Conservation (phyloP, 2,797 vertebrate genomes). For the Pelodytes ibericus region DNA sequence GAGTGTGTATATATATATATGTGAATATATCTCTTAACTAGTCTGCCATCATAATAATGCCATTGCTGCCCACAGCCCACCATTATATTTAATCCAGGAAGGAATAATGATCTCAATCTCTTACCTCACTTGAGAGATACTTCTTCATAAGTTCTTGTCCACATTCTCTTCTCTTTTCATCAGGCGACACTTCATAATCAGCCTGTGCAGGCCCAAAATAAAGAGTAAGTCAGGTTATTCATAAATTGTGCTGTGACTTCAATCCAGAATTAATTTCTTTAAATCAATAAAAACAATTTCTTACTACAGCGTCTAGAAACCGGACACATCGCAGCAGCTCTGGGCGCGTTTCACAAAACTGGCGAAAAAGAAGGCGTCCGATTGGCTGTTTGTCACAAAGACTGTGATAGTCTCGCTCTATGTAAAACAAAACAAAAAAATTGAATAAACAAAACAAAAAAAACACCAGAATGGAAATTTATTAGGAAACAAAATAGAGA, state of each 20-base stretch:
- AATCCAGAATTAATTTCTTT: not conserved
- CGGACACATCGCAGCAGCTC: slow-evolving; percentile 86
- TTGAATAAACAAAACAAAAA: not conserved
- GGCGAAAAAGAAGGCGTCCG: slow-evolving; percentile 86
- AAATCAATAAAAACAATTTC: slow-evolving; percentile 50
- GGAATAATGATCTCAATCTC: slow-evolving; percentile 34
- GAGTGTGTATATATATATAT: no score
- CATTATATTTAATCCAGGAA: no score
- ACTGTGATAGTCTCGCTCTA: slow-evolving; percentile 93
- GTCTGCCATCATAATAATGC: no score
- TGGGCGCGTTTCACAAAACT: slow-evolving; percentile 88
- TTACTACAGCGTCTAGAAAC: slow-evolving; percentile 95
- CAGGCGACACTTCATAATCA: slow-evolving; percentile 93
- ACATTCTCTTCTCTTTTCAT: slow-evolving; percentile 90
- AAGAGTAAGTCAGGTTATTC: not conserved
- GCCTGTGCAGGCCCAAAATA: slow-evolving; percentile 71
- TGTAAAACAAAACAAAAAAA: slow-evolving; percentile 17
- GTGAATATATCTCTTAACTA: no score
- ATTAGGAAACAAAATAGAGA: not conserved
- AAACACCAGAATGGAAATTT: not conserved
- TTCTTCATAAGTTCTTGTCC: slow-evolving; percentile 83
- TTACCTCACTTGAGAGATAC: slow-evolving; percentile 86
- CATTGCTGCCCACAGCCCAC: no score
- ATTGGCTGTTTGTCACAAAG: slow-evolving; percentile 94
- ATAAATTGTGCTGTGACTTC: not conserved